Evolutionary conservation across 2,113 vertebrate genomes (phyloP), one percentile per base, ranked within the genome.

Genomic region (human): DNA sequence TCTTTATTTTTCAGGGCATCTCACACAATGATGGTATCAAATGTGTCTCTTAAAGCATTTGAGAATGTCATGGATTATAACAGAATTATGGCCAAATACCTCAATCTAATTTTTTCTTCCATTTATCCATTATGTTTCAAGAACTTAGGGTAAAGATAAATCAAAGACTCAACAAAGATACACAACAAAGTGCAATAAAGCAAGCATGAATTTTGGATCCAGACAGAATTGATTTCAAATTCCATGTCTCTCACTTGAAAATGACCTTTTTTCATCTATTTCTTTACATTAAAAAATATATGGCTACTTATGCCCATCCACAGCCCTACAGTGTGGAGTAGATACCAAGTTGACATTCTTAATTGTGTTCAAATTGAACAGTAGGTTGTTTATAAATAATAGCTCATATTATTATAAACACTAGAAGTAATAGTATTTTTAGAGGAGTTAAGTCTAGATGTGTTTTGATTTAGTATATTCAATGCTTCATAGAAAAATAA

Each of bases 271-370:
- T 64, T 59, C 45, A 17, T 68, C 23, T 55, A 18, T 50, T 83
- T 91, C 50, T 64, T 93, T 61, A 50, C 32, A 10, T 45, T 27
- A 40, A 89, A 40, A 40, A 64, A 12, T 25, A 25, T 10, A 12
- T 38, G 16, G 61, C 48, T 11, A 18, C 5, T 50, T 27, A 16
- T n/a, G 32, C 10, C 20, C 4, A 8, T 61, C 4, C 38, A 18
- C 17, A 43, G 40, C 2, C 3, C 6, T 25, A n/a, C 5, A 30
- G 4, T 17, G 18, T 35, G 10, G 4, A 16, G 27, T 7, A 32
- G 45, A 85, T 23, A n/a, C 1, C 17, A 89, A 45, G 3, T 4
- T 16, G 23, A 10, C 2, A 61, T 75, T 13, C 27, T 55, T 52
- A 75, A 4, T 45, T 80, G 12, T 52, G 11, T 35, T 84, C 27